Base-by-base conservation (phyloP, 2,797 vertebrate species). In the Nyctalus aviator region DNA sequence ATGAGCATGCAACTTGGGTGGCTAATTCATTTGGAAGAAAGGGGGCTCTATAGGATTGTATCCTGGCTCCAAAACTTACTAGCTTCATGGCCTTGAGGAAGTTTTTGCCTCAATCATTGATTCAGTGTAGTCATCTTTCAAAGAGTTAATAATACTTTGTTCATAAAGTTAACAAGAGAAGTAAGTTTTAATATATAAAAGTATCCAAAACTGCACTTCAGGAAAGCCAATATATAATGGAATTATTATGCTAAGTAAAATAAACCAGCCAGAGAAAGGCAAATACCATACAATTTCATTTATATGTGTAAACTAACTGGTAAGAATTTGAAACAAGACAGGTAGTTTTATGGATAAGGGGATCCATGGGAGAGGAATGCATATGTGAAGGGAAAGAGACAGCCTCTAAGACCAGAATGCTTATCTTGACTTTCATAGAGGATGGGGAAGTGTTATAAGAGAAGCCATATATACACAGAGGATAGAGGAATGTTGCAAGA, bases 91-190 rank as follows among this genome's bases (percentile, higher is more conserved):
- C 5, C 48, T 69, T 53, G 37, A 27, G 12, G 15, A 23, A 72
- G 1, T 81, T 41, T 78, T 68, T 75, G 50, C 27, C 30, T 81
- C 27, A 72, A 21, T 41, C 21, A 62, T 37, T 68, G 76, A 25
- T 10, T 66, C 46, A 55, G 8, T 72, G 86, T 76, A 92, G 27
- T 73, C 62, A 32, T 59, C 83, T 82, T 8, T 87, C 27, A 86
- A 89, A 14, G 13, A 11, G 3, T 72, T 85, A 69, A 73, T 82
- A 66, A 48, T 13, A 59, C 25, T 27, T 62, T 68, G 55, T 57
- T 94, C 64, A 83, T 81, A 68, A 96, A 41, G 27, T 78, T 84
- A 75, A 69, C 0, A 59, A 92, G 25, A 83, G 20, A 12, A 73
- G 4, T 71, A 50, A 68, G 57, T 50, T 48, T 44, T 44, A 48